phyloP scores from a whole-genome alignment of 1,140 invertebrate genomes.

The Drosophila santomea region DNA sequence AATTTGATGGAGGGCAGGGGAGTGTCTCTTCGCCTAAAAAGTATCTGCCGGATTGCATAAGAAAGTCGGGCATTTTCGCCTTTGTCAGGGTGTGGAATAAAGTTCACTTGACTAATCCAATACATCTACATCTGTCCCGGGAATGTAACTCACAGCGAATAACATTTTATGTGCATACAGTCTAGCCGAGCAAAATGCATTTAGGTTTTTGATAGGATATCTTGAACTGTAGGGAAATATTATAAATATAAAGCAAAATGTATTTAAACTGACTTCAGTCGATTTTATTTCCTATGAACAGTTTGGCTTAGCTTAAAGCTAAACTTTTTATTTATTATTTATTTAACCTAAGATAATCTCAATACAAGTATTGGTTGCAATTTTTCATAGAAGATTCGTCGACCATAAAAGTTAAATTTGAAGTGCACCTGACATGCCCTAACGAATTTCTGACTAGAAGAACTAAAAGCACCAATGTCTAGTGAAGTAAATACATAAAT shows the following conservation, averaged over 20 bases:
- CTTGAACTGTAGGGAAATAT: neutral
- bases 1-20: slow-evolving; percentile 39
- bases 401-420: neutral
- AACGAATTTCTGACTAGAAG: neutral
- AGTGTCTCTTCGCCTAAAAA: slow-evolving; percentile 9
- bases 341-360: too few species aligned
- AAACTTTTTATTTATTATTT: too few species aligned
- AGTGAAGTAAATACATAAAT: slow-evolving; percentile 32
- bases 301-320: too few species aligned
- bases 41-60: slow-evolving; percentile 76
- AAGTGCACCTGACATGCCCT: neutral
- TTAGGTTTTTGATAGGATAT: neutral
- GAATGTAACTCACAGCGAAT: slow-evolving; percentile 35
- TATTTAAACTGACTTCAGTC: neutral
- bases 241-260: neutral
- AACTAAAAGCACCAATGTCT: slow-evolving; percentile 19
- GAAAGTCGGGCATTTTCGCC: slow-evolving; percentile 44
- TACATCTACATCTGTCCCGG: slow-evolving; percentile 31
- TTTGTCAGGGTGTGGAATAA: slow-evolving; percentile 36
- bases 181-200: slow-evolving; percentile 22
- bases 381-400: neutral
- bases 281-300: too few species aligned
- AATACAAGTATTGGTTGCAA: too few species aligned
- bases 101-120: slow-evolving; percentile 9
- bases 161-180: slow-evolving; percentile 47